Percentiles rank a stretch among this genome's conserved stretches.
These are phyloP conservation scores for Hydrozoanthus gracilis DNA, from an alignment of 92 coral and sea anemone species.

Conservation along the genomic window DNA sequence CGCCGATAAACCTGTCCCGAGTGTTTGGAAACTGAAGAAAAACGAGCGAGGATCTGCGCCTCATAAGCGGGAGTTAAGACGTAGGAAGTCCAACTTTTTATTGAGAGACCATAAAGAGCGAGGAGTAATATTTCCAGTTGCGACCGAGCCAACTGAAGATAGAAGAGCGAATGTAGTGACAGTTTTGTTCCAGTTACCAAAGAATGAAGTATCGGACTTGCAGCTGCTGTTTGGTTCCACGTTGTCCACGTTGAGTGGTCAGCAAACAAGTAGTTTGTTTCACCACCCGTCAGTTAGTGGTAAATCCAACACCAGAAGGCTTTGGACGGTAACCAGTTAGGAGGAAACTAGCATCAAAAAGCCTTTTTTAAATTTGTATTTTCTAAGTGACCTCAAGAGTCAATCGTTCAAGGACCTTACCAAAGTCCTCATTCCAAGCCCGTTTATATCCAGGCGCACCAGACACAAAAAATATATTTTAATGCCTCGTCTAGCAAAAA, in stretches of 20 bases:
- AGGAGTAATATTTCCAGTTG: constrained; percentile 75
- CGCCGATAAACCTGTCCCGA: constrained; percentile 61
- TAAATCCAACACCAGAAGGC: neutral
- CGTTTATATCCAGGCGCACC: too few species aligned
- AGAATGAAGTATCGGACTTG: constrained; percentile 86
- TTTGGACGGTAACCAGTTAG: constrained; percentile 84
- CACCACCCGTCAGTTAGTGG: constrained; percentile 45
- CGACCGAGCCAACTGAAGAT: constrained; percentile 78
- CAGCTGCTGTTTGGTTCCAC: constrained; percentile 82
- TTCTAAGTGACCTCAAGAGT: too few species aligned
- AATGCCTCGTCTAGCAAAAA: too few species aligned
- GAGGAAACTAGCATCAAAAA: neutral
- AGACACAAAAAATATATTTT: too few species aligned
- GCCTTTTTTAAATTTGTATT: too few species aligned
- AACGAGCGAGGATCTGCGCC: constrained; percentile 56
- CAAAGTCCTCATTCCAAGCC: too few species aligned
- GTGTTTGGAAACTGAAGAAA: constrained; percentile 71
- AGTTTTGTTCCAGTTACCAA: constrained; percentile 88
- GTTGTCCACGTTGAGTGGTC: constrained; percentile 56
- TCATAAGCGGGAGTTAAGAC: constrained; percentile 51
- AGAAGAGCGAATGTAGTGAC: constrained; percentile 77
- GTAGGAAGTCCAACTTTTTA: constrained; percentile 58
- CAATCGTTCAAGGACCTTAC: too few species aligned
- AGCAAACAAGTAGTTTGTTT: constrained; percentile 60
- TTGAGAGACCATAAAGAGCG: constrained; percentile 73